Base-by-base conservation (phyloP, 1,140 invertebrate species). In the Acyrthosiphon pisum region DNA sequence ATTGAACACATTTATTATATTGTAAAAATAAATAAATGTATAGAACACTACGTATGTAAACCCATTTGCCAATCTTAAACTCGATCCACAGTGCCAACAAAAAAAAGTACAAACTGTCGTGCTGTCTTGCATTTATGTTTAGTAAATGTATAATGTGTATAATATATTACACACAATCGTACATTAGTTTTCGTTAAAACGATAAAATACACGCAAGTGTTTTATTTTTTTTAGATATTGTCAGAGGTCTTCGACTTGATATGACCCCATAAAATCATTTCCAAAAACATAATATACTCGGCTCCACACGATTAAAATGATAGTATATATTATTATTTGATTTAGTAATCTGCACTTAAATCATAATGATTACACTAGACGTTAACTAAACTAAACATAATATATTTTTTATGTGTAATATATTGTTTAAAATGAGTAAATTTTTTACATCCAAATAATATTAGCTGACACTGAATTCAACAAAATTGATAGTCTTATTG, bases 81-180 rank as follows among this genome's bases (percentile, higher is more conserved):
- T 88, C 14, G 30, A 53, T 87, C 44, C 44, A 46, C 6, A 18
- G 26, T 44, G 41, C 86, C 30, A 90, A 68, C 23, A 41, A 90
- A 90, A 37, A 50, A 89, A 68, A 90, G 30, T 68, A 90, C 37
- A 37, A 68, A 90, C 9, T 90, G 20, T 60, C 88, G 88, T 90
- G 88, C 68, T 30, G 41, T 44, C 60, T 68, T 44, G 23, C 89
- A 68, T 90, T 90, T 37, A 60, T 60, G 26, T 60, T 41, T 68
- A 68, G 60, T 90, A 90, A 89, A 89, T 89, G 3, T 86, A 83
- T 83, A 22, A 83, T 83, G 35, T 83, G 22, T 37, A 22, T 22
- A 35, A n/a, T 87, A 48, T 48, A 89, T n/a, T 53, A 37, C 11
- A 56, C 83, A 41, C 46, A 30, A 35, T 88, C 8, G 87, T 48